Percentiles rank a stretch among this genome's conserved stretches.
phyloP scores from a whole-genome alignment of 2,888 invertebrate species.

The Drosophila austrosaltans region DNA sequence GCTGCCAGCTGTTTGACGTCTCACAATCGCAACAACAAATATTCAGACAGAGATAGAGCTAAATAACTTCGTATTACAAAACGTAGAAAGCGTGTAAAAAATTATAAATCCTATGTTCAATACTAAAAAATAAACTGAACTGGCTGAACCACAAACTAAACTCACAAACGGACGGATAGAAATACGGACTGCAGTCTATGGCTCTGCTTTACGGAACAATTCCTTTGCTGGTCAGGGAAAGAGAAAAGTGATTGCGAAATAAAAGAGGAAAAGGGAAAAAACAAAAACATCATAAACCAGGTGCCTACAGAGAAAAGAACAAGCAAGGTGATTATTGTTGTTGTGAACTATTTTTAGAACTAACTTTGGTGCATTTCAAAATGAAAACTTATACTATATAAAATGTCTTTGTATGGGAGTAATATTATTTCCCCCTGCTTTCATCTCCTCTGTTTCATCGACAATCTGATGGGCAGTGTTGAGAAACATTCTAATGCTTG shows the following conservation, averaged over 20 bases:
- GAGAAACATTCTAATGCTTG: conserved; percentile 41
- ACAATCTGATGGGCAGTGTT: conserved; percentile 56
- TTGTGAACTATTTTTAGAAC: not conserved
- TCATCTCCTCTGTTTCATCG: conserved; percentile 2
- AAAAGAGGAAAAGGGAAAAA: conserved; percentile 19
- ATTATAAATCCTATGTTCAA: conserved; percentile 26
- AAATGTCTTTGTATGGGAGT: conserved; percentile 33
- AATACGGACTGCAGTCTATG: not conserved
- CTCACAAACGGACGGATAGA: not conserved
- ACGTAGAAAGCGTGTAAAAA: conserved; percentile 46
- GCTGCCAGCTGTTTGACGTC: conserved; percentile 63
- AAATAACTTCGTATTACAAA: conserved; percentile 62
- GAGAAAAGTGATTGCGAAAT: conserved; percentile 70
- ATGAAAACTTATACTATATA: conserved; percentile 20
- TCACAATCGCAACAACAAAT: conserved; percentile 61
- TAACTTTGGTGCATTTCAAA: not conserved
- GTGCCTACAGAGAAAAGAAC: conserved; percentile 7
- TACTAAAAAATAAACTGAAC: conserved; percentile 15
- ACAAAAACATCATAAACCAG: conserved; percentile 26
- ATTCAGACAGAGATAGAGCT: conserved; percentile 40
- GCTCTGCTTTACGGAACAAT: not conserved
- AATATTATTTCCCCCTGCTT: conserved; percentile 15
- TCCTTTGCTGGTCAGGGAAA: conserved; percentile 16
- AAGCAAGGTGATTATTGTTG: conserved; percentile 29
- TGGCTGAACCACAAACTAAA: not conserved